Base-by-base conservation (phyloP, 2,888 invertebrate genomes). In the Dione vanillae region DNA sequence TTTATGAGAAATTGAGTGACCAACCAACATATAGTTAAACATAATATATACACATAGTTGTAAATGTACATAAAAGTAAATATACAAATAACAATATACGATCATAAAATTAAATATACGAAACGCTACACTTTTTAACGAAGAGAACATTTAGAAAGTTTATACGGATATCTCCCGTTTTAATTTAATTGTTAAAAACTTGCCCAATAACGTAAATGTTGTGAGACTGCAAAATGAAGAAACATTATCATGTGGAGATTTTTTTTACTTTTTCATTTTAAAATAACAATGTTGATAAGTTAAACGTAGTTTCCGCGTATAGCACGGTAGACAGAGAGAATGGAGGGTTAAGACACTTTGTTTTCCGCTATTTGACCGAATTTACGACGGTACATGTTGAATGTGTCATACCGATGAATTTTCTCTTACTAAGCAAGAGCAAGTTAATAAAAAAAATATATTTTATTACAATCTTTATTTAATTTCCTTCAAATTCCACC, bases 21-120 rank as follows among this genome's bases (percentile, higher is more conserved):
- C 27, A 27, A 27, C 27, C 2, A 2, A 27, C 27, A 5, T 27
- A 27, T 5, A 27, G 27, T 3, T 3, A 3, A 27, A 27, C 5
- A 27, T 27, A 27, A 27, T 27, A 27, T 27, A 27, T 27, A 27
- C 5, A 27, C 5, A 47, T 47, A 47, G 16, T 16, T 47, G 47
- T 47, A 16, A 47, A 16, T 16, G 16, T n/a, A 47, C 9, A 5
- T 9, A 47, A 47, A 47, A 47, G 3, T 10, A 10, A 47, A 47
- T 16, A 47, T 3, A n/a, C 45, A n/a, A 10, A 16, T 9, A 47
- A n/a, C 16, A 9, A 49, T 11, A 11, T 49, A 49, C 11, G 11
- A 19, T 19, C 16, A 49, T 49, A 49, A 49, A 19, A 49, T 49
- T 19, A 49, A 49, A 49, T 49, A 19, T 49, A 49, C 49, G 19